phyloP scores from a whole-genome alignment of 2,113 vertebrate genomes.

The Prietella phreatophila region DNA sequence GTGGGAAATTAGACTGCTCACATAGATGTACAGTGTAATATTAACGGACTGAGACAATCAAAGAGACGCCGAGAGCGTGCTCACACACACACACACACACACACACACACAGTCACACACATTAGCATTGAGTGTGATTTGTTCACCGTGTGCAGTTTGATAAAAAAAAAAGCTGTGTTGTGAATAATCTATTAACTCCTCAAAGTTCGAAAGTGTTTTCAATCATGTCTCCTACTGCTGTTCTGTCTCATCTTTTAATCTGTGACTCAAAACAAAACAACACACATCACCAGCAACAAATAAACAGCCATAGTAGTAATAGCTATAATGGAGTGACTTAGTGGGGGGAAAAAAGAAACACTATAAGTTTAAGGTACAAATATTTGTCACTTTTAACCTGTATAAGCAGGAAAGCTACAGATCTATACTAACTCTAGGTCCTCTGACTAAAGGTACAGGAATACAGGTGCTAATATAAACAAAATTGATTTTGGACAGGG shows the following conservation, averaged over 20 bases:
- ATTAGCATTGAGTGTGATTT: background rate
- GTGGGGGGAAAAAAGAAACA: background rate
- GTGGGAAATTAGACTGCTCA: conserved; percentile 21
- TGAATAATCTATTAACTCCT: conserved; percentile 1
- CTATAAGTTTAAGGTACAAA: background rate
- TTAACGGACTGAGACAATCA: conserved; percentile 13
- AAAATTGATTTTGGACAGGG: background rate
- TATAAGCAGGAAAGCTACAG: background rate
- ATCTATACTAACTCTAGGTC: background rate
- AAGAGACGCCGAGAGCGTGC: background rate
- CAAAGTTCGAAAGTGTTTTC: background rate
- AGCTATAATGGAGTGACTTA: background rate
- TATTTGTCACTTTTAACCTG: background rate
- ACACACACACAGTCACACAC: background rate
- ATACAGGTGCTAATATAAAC: background rate
- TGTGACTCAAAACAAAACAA: background rate
- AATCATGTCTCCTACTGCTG: background rate
- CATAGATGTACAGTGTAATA: conserved; percentile 22
- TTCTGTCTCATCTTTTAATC: background rate
- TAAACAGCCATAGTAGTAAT: background rate
- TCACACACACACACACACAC: background rate
- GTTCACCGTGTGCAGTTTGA: background rate
- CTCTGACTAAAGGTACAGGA: background rate
- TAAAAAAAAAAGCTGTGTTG: background rate
- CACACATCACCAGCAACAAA: background rate